Evolutionary conservation across 2,113 vertebrate genomes (phyloP).

Genomic region (Bambusicola thoracicus): DNA sequence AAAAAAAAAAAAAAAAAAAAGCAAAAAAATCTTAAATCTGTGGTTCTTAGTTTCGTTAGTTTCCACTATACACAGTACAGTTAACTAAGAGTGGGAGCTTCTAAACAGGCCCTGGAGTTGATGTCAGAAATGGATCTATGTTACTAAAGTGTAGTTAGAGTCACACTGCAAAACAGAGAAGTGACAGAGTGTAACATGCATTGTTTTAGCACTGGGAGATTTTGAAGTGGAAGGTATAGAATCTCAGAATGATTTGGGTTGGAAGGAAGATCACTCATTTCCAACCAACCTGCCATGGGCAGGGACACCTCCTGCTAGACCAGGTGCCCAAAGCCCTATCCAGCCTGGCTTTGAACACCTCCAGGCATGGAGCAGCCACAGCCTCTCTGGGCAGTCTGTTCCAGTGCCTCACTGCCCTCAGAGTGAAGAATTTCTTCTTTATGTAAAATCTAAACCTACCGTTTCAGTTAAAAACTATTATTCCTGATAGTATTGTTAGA

Average conservation of each 20-base stretch:
- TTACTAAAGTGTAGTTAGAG: background rate
- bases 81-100: background rate
- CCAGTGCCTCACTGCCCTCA: background rate
- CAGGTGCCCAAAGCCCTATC: background rate
- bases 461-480: background rate
- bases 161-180: rapidly evolving
- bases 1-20: too few species aligned
- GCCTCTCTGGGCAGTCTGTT: background rate
- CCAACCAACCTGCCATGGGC: background rate
- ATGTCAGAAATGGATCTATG: rapidly evolving
- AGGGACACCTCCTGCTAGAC: background rate
- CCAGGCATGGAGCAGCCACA: background rate
- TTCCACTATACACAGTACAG: background rate
- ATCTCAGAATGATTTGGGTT: background rate
- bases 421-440: background rate
- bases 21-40: background rate
- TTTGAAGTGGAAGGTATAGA: background rate
- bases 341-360: background rate
- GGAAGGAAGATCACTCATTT: background rate
- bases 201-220: background rate
- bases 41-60: rapidly evolving
- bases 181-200: background rate
- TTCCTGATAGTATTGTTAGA: background rate
- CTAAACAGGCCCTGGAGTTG: background rate
- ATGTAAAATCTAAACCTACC: background rate